Evolutionary conservation across 1,140 invertebrate genomes (phyloP), one percentile per base, ranked within the genome.

Genomic region (Cyclina sinensis): DNA sequence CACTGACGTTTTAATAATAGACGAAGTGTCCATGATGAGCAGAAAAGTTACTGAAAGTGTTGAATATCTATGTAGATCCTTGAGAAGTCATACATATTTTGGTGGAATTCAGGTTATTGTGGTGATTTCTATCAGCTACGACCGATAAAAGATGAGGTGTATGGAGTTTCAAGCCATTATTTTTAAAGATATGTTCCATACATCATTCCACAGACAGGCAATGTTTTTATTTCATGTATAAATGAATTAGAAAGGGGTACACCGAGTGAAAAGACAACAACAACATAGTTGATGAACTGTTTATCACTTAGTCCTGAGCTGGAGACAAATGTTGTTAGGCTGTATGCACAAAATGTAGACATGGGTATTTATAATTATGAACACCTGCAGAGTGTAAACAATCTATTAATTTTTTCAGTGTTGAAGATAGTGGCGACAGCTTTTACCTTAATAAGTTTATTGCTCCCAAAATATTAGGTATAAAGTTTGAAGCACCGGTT

Each of bases 401-500:
- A 16, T 70, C 12, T 4, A 39, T n/a, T 37, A 39, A 14, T 18
- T 1, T 43, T 21, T 70, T 70, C 30, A n/a, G 0, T 30, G 65
- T n/a, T 70, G 65, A 37, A 16, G 65, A 70, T 70, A 37, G 3
- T 37, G 65, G 32, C 3, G 74, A 78, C 43, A 78, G 18, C n/a
- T 32, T 43, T 78, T 78, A 78, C 27, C n/a, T 51, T 9, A 46
- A 78, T 4, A 78, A 46, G 14, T 21, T 48, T 48, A 46, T 51
- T 51, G 37, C 35, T 51, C 46, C 68, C 18, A 73, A 73, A 18
- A 51, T 1, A 27, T 54, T 87, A 30, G 65, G 32, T 4, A n/a
- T 70, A n/a, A 87, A 87, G 68, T 11, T 65, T 12, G 59, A 27
- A 11, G 73, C 68, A 27, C 35, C 74, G 46, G 76, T 87, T 16